Conservation (phyloP, 2,113 vertebrate genomes). For the Hyperoodon ampullatus region DNA sequence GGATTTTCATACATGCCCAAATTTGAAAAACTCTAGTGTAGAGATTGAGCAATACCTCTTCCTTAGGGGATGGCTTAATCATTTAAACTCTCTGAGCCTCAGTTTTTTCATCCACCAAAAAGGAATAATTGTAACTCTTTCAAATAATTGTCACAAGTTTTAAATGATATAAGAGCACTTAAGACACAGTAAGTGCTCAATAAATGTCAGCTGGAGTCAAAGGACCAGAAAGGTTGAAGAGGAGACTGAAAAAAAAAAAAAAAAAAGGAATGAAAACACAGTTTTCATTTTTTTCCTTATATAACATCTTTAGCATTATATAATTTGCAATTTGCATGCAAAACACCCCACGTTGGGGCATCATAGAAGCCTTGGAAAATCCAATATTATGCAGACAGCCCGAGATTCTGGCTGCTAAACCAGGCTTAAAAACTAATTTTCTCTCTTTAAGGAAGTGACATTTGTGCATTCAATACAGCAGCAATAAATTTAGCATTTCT, state of each 20-base stretch:
- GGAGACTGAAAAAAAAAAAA: not conserved
- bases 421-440: constrained; percentile 81
- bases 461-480: constrained; percentile 71
- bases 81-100: not conserved
- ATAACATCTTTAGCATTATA: constrained; percentile 68
- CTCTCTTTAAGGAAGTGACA: constrained; percentile 78
- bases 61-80: not conserved
- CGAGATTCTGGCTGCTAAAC: constrained; percentile 75
- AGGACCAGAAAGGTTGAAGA: not conserved
- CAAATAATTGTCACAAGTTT: not conserved
- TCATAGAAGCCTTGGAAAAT: constrained; percentile 74
- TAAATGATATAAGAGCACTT: not conserved
- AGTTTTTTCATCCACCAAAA: not conserved
- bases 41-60: not conserved
- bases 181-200: not conserved
- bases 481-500: constrained; percentile 77
- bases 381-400: constrained; percentile 74
- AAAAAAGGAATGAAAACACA: not conserved
- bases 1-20: not conserved
- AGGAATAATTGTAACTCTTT: not conserved
- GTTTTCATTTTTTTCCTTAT: constrained; percentile 62
- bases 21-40: not conserved
- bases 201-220: constrained; percentile 3
- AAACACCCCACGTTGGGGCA: constrained; percentile 72
- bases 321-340: constrained; percentile 75